Evolutionary conservation across 2,113 vertebrate species (phyloP).

Genomic region (Pachycephala philippinensis): DNA sequence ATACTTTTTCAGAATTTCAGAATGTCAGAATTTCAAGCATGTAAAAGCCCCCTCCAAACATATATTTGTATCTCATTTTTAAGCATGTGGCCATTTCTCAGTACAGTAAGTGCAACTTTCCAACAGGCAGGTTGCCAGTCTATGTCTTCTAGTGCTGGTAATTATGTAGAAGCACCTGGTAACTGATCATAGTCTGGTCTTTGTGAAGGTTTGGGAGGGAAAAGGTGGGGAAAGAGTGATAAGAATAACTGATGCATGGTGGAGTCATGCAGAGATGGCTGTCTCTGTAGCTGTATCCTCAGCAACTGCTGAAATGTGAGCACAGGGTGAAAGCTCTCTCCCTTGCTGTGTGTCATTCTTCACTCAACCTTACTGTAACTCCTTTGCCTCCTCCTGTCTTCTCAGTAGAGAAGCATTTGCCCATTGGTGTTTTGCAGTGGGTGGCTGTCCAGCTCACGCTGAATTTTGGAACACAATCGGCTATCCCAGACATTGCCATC

Average conservation of each 20-base stretch:
- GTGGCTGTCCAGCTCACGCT: background rate
- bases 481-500: background rate
- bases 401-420: background rate
- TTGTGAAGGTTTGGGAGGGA: background rate
- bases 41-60: background rate
- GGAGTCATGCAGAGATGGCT: background rate
- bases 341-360: background rate
- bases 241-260: background rate
- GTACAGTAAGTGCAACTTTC: background rate
- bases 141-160: background rate
- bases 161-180: background rate
- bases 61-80: background rate
- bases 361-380: background rate
- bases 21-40: background rate
- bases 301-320: background rate
- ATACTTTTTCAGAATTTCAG: background rate
- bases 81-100: background rate
- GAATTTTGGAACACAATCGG: rapidly evolving
- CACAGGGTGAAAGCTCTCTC: background rate
- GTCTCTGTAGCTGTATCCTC: background rate
- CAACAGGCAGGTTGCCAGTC: background rate
- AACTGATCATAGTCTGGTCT: background rate
- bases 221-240: background rate
- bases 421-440: background rate
- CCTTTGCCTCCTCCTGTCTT: background rate